A percentile compares a stretch with the other conserved stretches of the same genome.
Conservation (phyloP, 2,113 vertebrate species). For the Hylia prasina region DNA sequence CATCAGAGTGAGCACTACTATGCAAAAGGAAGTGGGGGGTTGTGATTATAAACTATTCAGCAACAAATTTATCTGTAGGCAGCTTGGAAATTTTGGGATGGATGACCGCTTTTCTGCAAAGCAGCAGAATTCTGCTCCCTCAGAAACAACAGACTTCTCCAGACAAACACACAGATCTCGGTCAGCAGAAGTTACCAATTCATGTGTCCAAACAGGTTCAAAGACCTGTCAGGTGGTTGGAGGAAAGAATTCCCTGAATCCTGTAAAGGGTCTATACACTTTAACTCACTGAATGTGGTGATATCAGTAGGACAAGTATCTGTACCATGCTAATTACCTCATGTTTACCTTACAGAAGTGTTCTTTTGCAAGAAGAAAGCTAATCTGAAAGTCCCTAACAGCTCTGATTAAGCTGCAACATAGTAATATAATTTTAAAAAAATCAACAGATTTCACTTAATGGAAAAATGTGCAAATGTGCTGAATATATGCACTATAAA, state of each 20-base stretch:
- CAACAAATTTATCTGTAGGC: neutral
- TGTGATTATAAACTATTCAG: neutral
- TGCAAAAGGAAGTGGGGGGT: accelerated
- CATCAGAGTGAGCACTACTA: accelerated
- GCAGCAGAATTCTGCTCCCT: neutral
- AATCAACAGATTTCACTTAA: neutral
- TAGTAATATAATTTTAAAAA: neutral
- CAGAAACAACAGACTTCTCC: neutral
- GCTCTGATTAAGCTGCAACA: neutral
- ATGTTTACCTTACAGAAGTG: neutral
- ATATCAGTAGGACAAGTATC: neutral
- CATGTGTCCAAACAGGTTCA: neutral
- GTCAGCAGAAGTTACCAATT: neutral
- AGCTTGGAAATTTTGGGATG: neutral
- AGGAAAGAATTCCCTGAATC: neutral
- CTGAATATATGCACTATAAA: neutral
- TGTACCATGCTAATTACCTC: accelerated
- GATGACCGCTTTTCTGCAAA: neutral
- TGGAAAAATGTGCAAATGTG: neutral
- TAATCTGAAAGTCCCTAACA: neutral
- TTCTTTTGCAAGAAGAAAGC: neutral
- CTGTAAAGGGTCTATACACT: neutral
- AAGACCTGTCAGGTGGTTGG: neutral
- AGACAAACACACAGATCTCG: neutral
- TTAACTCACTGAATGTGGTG: neutral